Percentiles rank a stretch among this genome's conserved stretches.
These are phyloP conservation scores for Coptodon rendalli DNA, from an alignment of 2,113 vertebrate genomes.

Conservation along the genomic window DNA sequence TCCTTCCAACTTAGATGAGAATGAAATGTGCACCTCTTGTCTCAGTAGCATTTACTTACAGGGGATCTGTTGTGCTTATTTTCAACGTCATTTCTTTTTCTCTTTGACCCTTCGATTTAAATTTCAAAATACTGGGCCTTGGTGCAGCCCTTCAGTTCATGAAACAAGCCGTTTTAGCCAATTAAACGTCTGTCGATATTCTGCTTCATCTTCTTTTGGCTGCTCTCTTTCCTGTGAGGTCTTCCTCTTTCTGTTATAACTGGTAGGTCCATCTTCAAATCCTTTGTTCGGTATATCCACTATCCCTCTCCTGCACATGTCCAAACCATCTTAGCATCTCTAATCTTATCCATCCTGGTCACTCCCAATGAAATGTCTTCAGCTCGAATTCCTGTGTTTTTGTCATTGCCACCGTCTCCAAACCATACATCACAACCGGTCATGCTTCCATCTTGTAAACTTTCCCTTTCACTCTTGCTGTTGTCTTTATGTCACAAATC, in stretches of 20 bases:
- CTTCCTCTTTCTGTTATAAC: neutral
- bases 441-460: neutral
- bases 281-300: neutral
- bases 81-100: neutral
- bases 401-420: neutral
- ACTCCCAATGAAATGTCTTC: neutral
- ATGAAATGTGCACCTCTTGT: neutral
- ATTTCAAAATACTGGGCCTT: neutral
- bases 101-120: neutral
- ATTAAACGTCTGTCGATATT: fast-evolving
- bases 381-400: neutral
- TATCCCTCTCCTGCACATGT: neutral
- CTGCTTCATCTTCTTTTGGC: neutral
- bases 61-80: neutral
- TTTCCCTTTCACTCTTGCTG: neutral
- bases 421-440: neutral
- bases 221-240: neutral
- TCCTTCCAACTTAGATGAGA: neutral
- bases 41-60: neutral
- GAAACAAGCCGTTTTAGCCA: neutral
- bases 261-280: neutral
- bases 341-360: neutral
- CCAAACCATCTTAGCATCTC: neutral
- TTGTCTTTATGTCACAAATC: neutral
- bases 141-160: neutral